Conservation (phyloP, 2,797 vertebrate genomes). For the Notamacropus eugenii region DNA sequence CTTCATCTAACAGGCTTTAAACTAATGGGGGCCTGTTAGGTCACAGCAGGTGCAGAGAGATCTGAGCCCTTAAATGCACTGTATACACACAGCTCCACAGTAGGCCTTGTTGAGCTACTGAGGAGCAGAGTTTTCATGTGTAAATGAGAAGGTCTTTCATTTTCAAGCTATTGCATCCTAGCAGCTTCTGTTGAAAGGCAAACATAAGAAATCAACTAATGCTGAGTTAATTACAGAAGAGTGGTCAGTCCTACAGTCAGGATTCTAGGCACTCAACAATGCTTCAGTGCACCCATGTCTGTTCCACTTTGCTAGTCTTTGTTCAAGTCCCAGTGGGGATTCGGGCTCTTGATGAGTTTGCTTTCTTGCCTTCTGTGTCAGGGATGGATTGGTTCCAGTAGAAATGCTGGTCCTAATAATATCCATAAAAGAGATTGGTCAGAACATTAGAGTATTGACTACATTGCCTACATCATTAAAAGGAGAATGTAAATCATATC, state of each 20-base stretch:
- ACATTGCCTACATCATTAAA: conserved; percentile 55
- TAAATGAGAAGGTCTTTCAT: conserved; percentile 73
- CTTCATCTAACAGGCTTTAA: conserved; percentile 54
- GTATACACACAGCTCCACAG: conserved; percentile 67
- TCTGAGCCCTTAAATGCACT: conserved; percentile 75
- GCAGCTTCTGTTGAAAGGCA: conserved; percentile 68
- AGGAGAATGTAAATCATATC: conserved; percentile 52
- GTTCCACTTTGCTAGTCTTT: conserved; percentile 31
- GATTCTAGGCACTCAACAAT: conserved; percentile 15
- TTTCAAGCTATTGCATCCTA: conserved; percentile 67
- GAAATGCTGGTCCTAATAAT: conserved; percentile 46
- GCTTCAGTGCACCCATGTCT: neutral
- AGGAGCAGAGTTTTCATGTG: conserved; percentile 55
- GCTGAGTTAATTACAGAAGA: conserved; percentile 74
- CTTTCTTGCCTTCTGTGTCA: conserved; percentile 64
- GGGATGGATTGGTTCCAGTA: conserved; percentile 56
- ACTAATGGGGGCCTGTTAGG: conserved; percentile 42
- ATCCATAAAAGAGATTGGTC: conserved; percentile 48
- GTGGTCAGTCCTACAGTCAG: neutral
- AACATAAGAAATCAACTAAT: conserved; percentile 57
- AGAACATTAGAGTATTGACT: conserved; percentile 61
- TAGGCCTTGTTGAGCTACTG: conserved; percentile 63
- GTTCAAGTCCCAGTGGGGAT: conserved; percentile 62
- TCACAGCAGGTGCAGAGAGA: conserved; percentile 68
- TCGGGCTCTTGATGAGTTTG: conserved; percentile 35